Base-by-base conservation (phyloP, 2,888 invertebrate genomes). In the Tanaodytes sp. region DNA sequence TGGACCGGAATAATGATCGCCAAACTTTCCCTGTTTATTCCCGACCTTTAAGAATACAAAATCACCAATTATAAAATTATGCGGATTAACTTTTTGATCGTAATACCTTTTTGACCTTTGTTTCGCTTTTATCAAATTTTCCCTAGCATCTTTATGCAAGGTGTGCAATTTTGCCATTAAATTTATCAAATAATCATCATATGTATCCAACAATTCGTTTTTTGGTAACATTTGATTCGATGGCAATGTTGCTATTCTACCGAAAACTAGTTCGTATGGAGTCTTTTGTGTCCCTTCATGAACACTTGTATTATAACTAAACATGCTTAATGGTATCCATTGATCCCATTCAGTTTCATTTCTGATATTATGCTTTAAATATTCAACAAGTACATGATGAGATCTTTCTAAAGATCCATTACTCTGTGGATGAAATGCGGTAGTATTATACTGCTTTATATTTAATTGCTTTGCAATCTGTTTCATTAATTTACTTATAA, bases 401-500 rank as follows among this genome's bases (percentile, higher is more conserved):
- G n/a, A 42, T 42, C 42, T 8, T 20, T 42, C 42, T 11, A 42
- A 19, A n/a, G 42, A 42, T 4, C 42, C 42, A 9, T 42, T 42
- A 20, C 20, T 6, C 12, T 42, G 42, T 18, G 42, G 19, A 14
- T 42, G 42, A 19, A 42, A 42, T 4, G 42, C 42, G n/a, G 42
- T 42, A n/a, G 42, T 42, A 8, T 20, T 4, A 14, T 12, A 39
- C 11, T 39, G 39, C 16, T 39, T 14, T 16, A 39, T 16, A 12
- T 16, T 39, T 1, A 39, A 6, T 9, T 6, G 2, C 20, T 42
- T 18, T n/a, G 42, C 19, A 11, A 42, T 9, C n/a, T 20, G 19
- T 42, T 42, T 42, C 20, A 42, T 42, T n/a, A 42, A n/a, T n/a
- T 42, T 20, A 20, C 42, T 42, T 8, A 42, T 3, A 42, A 42